These are phyloP conservation scores for Zaprionus africanus DNA, from an alignment of 1,140 invertebrate species.

Conservation along the genomic window DNA sequence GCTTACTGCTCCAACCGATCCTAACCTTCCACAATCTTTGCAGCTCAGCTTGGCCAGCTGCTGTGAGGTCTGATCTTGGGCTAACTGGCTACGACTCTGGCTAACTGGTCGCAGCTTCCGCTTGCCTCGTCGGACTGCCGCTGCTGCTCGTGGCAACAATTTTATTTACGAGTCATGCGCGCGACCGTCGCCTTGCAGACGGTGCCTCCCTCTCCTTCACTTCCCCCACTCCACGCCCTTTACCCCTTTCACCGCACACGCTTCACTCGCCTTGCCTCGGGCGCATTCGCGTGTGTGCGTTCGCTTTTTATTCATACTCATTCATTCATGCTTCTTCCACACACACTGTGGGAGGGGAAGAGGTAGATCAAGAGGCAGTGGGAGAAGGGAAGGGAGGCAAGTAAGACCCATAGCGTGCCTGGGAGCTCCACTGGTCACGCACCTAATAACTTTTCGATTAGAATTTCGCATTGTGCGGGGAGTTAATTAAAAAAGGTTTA, in stretches of 20 bases:
- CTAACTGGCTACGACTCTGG: slow-evolving; percentile 23
- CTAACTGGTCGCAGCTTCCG: slow-evolving; percentile 66
- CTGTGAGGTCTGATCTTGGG: slow-evolving; percentile 64
- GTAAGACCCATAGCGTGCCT: slow-evolving; percentile 18
- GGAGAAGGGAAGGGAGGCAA: neutral
- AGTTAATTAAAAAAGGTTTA: slow-evolving; percentile 67
- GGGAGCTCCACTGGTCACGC: slow-evolving; percentile 53
- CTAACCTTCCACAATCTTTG: slow-evolving; percentile 48
- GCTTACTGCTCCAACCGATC: slow-evolving; percentile 19
- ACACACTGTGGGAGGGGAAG: neutral
- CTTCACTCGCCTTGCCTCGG: slow-evolving; percentile 4
- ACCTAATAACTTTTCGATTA: slow-evolving; percentile 76
- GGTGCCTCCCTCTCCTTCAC: slow-evolving; percentile 21
- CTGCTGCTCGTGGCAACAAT: slow-evolving; percentile 72
- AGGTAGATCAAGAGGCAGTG: neutral
- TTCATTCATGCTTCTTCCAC: slow-evolving; percentile 70
- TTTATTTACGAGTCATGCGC: slow-evolving; percentile 83
- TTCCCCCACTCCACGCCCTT: neutral
- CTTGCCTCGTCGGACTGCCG: slow-evolving; percentile 40
- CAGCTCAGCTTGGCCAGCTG: slow-evolving; percentile 54
- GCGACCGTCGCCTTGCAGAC: slow-evolving; percentile 66
- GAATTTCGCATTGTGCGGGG: slow-evolving; percentile 36
- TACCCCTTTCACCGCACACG: neutral
- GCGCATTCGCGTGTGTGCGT: slow-evolving; percentile 62
- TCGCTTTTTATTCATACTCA: slow-evolving; percentile 56